Conservation (phyloP, 1,140 invertebrate genomes). For the Drosophila lini region DNA sequence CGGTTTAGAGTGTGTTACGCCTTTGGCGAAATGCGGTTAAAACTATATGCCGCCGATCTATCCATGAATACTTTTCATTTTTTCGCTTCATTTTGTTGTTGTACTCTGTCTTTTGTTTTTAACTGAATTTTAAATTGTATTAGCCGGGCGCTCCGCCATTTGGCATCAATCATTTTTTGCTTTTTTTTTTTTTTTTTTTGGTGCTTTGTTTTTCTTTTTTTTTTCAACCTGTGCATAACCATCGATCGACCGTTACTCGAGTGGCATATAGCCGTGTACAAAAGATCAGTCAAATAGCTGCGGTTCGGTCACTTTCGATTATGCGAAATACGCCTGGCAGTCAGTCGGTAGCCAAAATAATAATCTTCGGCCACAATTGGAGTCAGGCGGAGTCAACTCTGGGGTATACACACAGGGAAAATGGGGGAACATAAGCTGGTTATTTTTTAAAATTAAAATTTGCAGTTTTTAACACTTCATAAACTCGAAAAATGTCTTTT, state of each 20-base stretch:
- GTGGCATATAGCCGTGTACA: slow-evolving; percentile 40
- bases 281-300: slow-evolving; percentile 74
- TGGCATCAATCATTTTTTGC: slow-evolving; percentile 79
- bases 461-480: neutral
- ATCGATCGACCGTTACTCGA: slow-evolving; percentile 57
- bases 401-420: neutral
- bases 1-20: slow-evolving; percentile 84
- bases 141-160: slow-evolving; percentile 58
- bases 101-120: slow-evolving; percentile 56
- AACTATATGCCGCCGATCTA: slow-evolving; percentile 62
- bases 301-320: slow-evolving; percentile 83
- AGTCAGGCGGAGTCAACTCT: slow-evolving; percentile 22
- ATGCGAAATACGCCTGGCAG: slow-evolving; percentile 75
- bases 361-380: slow-evolving; percentile 75
- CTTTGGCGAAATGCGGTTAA: slow-evolving; percentile 81
- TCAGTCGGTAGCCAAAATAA: slow-evolving; percentile 77
- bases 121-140: slow-evolving; percentile 81
- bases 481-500: too few species aligned
- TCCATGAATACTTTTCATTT: slow-evolving; percentile 66
- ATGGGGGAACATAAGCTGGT: neutral
- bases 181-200: slow-evolving; percentile 21
- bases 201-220: slow-evolving; percentile 12
- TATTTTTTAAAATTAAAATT: neutral
- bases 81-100: slow-evolving; percentile 4
- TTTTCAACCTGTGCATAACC: slow-evolving; percentile 69